Evolutionary conservation across 1,140 invertebrate genomes (phyloP).

Genomic region (Psilanteris sp.): DNA sequence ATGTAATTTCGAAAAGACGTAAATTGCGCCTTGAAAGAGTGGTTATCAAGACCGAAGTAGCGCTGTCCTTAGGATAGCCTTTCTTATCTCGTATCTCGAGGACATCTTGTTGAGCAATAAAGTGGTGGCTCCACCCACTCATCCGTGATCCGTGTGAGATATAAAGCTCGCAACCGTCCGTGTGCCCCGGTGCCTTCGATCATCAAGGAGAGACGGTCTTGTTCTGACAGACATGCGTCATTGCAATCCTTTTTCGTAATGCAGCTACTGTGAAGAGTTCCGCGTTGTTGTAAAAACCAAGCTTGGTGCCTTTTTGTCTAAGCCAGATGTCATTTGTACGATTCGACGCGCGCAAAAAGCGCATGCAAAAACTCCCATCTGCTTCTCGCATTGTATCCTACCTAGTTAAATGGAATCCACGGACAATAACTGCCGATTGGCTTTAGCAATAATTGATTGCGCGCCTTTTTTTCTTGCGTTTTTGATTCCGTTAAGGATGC

Average conservation of each 20-base stretch:
- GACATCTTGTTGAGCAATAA: slow-evolving; percentile 70
- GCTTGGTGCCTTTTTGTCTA: slow-evolving; percentile 43
- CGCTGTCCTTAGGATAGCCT: slow-evolving; percentile 77
- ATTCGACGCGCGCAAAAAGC: slow-evolving; percentile 28
- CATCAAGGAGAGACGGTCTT: slow-evolving; percentile 61
- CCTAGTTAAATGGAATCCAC: slow-evolving; percentile 36
- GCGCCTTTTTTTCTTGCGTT: slow-evolving; percentile 9
- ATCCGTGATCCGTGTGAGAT: slow-evolving; percentile 63
- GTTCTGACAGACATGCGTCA: slow-evolving; percentile 50
- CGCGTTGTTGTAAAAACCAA: slow-evolving; percentile 43
- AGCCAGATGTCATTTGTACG: slow-evolving; percentile 47
- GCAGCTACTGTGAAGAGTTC: slow-evolving; percentile 34
- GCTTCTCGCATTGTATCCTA: slow-evolving; percentile 14
- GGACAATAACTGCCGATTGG: slow-evolving; percentile 25
- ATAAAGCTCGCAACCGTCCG: slow-evolving; percentile 15
- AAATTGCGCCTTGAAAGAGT: slow-evolving; percentile 10
- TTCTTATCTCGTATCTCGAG: slow-evolving; percentile 75
- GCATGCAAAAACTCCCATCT: slow-evolving; percentile 18
- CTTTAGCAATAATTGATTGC: slow-evolving; percentile 39
- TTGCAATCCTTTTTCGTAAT: slow-evolving; percentile 56
- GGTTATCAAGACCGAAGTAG: slow-evolving; percentile 30
- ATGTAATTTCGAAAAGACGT: slow-evolving; percentile 4
- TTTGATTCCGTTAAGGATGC: slow-evolving; percentile 31
- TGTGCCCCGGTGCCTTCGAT: slow-evolving; percentile 39
- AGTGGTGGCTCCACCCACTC: slow-evolving; percentile 67